phyloP scores from a whole-genome alignment of 2,113 vertebrate species.

The Nothocercus nigrocapillus region DNA sequence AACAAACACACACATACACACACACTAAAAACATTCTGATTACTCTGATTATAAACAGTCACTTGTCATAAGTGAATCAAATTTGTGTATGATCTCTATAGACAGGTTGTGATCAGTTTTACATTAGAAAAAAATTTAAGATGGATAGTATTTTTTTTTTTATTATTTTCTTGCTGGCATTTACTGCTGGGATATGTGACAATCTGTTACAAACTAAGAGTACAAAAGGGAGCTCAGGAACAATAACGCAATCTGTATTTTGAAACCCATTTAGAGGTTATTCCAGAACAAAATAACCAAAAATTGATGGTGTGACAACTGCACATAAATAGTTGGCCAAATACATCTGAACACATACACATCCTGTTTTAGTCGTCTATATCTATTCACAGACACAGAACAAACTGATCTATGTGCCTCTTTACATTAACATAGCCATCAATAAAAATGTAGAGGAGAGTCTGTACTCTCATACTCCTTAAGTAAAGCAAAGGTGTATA shows the following conservation, averaged over 20 bases:
- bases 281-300: background rate
- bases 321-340: background rate
- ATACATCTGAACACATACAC: background rate
- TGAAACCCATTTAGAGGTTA: background rate
- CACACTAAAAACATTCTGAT: background rate
- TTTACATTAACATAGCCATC: background rate
- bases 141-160: background rate
- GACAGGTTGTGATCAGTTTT: fast-evolving
- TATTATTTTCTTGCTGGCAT: background rate
- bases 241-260: background rate
- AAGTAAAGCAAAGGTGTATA: background rate
- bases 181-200: background rate
- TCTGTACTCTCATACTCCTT: background rate
- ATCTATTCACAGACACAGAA: background rate
- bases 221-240: background rate
- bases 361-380: background rate
- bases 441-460: background rate
- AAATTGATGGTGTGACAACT: background rate
- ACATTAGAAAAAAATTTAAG: background rate
- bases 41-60: background rate
- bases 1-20: background rate
- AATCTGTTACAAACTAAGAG: background rate
- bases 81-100: background rate
- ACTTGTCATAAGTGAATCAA: background rate
- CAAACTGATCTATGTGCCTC: background rate